These are phyloP conservation scores for Pecten maximus DNA, from an alignment of 2,888 invertebrate species.

Conservation along the genomic window DNA sequence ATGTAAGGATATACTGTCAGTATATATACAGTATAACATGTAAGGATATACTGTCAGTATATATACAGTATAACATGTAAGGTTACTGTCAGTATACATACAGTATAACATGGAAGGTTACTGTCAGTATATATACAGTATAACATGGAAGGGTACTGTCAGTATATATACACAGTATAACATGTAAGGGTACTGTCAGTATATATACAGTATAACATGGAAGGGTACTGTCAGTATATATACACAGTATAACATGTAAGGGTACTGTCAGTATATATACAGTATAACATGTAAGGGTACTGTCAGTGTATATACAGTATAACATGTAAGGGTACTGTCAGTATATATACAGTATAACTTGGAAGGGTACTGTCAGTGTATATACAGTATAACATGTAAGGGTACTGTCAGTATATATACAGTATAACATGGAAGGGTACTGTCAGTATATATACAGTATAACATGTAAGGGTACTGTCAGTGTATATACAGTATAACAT, in stretches of 20 bases:
- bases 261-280: not conserved
- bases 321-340: not conserved
- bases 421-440: not conserved
- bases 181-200: not conserved
- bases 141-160: not conserved
- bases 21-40: not conserved
- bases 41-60: not conserved
- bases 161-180: not conserved
- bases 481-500: not conserved
- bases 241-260: not conserved
- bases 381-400: not conserved
- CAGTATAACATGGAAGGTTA: not conserved
- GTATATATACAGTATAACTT: not conserved
- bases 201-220: not conserved
- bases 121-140: not conserved
- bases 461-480: not conserved
- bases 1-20: not conserved
- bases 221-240: not conserved
- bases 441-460: not conserved
- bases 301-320: not conserved
- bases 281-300: not conserved
- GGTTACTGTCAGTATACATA: not conserved
- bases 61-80: not conserved
- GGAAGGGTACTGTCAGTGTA: not conserved
- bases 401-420: not conserved